phyloP scores from a whole-genome alignment of 2,797 vertebrate genomes.

The Delichon dasypus region DNA sequence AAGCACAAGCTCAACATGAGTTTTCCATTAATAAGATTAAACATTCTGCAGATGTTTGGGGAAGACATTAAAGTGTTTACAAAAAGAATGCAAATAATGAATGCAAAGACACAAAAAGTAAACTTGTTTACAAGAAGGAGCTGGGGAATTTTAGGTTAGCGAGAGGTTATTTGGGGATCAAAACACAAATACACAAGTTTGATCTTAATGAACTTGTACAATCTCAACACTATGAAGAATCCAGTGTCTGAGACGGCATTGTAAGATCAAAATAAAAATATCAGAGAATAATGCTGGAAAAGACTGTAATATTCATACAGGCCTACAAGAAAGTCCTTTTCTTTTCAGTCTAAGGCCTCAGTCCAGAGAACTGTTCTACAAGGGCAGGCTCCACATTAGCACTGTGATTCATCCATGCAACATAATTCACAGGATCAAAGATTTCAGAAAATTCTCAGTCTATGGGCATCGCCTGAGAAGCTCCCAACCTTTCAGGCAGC shows the following conservation, averaged over 20 bases:
- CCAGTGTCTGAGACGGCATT: not conserved
- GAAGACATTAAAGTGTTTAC: not conserved
- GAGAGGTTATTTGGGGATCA: not conserved
- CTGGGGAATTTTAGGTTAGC: not conserved
- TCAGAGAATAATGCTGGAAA: not conserved
- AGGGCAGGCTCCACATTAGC: not conserved
- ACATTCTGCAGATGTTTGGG: not conserved
- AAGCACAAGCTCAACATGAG: not conserved
- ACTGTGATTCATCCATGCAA: not conserved
- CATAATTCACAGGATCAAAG: not conserved
- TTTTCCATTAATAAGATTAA: constrained; percentile 1
- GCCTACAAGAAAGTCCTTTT: not conserved
- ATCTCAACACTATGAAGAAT: not conserved
- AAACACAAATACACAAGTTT: not conserved
- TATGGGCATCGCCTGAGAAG: not conserved
- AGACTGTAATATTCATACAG: not conserved
- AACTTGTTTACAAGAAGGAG: not conserved
- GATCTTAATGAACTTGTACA: not conserved
- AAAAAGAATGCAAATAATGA: not conserved
- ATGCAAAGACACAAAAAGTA: not conserved
- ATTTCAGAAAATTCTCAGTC: constrained; percentile 1
- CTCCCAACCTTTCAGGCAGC: not conserved
- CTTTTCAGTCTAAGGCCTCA: not conserved
- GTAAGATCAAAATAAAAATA: not conserved
- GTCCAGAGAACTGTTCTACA: not conserved